Conservation (phyloP, 2,888 invertebrate genomes). For the Heliconius cydno region DNA sequence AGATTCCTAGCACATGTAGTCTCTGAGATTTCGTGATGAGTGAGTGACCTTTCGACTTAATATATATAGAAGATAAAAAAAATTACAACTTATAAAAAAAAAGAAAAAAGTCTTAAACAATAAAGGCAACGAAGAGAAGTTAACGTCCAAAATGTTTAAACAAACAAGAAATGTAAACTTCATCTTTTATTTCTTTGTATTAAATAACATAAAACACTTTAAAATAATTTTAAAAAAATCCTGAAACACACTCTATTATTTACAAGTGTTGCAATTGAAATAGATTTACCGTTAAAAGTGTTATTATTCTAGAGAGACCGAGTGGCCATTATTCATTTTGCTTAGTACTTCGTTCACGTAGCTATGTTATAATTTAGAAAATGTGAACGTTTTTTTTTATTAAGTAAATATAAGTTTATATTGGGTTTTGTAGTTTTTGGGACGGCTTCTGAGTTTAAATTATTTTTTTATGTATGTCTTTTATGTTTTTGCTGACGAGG, state of each 20-base stretch:
- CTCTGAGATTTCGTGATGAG: no score
- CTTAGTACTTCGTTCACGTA: constrained; percentile 32
- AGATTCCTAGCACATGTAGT: no score
- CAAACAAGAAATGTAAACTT: no score
- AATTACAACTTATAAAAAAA: no score
- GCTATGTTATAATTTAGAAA: constrained; percentile 26
- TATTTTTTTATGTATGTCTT: no score
- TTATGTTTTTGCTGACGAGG: no score
- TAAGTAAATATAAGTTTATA: constrained; percentile 3
- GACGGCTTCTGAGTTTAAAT: neutral
- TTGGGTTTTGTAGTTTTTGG: no score
- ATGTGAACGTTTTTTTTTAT: constrained; percentile 11
- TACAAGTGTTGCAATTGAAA: constrained; percentile 17
- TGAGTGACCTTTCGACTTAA: no score
- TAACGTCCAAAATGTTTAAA: no score
- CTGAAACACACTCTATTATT: constrained; percentile 10
- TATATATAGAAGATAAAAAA: no score
- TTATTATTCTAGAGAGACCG: constrained; percentile 26
- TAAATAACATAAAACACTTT: neutral
- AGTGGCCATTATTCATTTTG: constrained; percentile 28
- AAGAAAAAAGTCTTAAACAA: no score
- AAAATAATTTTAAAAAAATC: neutral
- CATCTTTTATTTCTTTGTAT: neutral
- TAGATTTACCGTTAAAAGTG: constrained; percentile 13
- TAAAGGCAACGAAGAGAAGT: no score